These are phyloP conservation scores for Deilephila porcellus DNA, from an alignment of 2,888 invertebrate species.

Conservation along the genomic window DNA sequence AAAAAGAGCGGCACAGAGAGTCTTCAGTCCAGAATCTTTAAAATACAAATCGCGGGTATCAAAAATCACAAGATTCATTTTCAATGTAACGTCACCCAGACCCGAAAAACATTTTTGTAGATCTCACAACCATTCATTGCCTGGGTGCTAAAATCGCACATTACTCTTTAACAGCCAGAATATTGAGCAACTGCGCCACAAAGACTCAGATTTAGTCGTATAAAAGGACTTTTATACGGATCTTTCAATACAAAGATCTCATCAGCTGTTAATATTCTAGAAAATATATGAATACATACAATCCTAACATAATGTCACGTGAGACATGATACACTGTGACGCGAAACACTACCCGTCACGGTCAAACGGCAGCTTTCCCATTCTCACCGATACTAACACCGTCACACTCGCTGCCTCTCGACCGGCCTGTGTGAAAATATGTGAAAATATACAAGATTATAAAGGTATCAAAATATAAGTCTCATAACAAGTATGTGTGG, in stretches of 20 bases:
- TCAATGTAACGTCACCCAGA: no score
- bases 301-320: slow-evolving; percentile 8
- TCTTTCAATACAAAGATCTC: neutral
- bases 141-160: no score
- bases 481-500: neutral
- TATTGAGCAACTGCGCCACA: no score
- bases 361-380: slow-evolving; percentile 70
- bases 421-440: slow-evolving; percentile 15
- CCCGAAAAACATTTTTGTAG: no score
- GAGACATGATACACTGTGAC: slow-evolving; percentile 29
- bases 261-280: neutral
- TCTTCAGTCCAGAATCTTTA: no score
- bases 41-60: no score
- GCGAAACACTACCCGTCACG: slow-evolving; percentile 68
- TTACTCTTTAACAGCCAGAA: no score
- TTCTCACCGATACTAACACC: slow-evolving; percentile 47
- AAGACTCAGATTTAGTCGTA: no score
- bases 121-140: no score
- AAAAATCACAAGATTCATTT: no score
- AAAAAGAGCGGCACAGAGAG: no score
- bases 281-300: neutral
- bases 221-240: no score
- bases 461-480: neutral
- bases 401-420: slow-evolving; percentile 28
- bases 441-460: neutral